Evolutionary conservation across 2,797 vertebrate species (phyloP).

Genomic region (Micropoecilia bifurca): DNA sequence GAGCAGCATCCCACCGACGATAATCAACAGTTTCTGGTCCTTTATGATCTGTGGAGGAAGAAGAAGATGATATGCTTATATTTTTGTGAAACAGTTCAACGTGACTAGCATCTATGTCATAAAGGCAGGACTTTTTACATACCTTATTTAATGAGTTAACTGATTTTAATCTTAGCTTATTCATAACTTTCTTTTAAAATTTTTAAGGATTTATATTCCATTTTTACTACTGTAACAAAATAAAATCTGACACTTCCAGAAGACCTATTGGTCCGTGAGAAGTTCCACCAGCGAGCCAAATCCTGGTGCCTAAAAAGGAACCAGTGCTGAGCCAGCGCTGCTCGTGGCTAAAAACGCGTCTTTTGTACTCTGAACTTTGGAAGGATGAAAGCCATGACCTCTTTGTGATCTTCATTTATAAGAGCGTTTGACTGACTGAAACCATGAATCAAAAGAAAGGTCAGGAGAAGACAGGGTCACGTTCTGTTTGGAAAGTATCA

Average conservation of each 20-base stretch:
- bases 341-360: constrained; percentile 50
- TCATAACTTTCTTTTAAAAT: constrained; percentile 37
- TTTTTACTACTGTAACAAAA: neutral
- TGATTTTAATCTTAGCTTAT: constrained; percentile 30
- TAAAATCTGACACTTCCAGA: neutral
- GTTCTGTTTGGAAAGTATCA: constrained; percentile 64
- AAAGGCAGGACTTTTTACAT: constrained; percentile 33
- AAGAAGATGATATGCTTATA: constrained; percentile 28
- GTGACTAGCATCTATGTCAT: constrained; percentile 20
- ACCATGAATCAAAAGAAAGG: constrained; percentile 82
- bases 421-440: constrained; percentile 76
- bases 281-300: neutral
- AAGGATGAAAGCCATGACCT: constrained; percentile 79
- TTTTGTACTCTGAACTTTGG: constrained; percentile 78
- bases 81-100: constrained; percentile 29
- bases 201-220: constrained; percentile 29
- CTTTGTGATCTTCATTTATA: constrained; percentile 83
- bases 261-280: neutral
- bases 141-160: constrained; percentile 41
- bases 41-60: constrained; percentile 92
- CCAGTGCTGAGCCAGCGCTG: constrained; percentile 26
- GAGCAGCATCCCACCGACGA: constrained; percentile 98
- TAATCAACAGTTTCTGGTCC: constrained; percentile 98
- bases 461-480: constrained; percentile 68
- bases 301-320: constrained; percentile 30